Percentiles rank a stretch among this genome's conserved stretches.
Evolutionary conservation across 2,113 vertebrate genomes (phyloP).

Genomic region (Abramis brama): DNA sequence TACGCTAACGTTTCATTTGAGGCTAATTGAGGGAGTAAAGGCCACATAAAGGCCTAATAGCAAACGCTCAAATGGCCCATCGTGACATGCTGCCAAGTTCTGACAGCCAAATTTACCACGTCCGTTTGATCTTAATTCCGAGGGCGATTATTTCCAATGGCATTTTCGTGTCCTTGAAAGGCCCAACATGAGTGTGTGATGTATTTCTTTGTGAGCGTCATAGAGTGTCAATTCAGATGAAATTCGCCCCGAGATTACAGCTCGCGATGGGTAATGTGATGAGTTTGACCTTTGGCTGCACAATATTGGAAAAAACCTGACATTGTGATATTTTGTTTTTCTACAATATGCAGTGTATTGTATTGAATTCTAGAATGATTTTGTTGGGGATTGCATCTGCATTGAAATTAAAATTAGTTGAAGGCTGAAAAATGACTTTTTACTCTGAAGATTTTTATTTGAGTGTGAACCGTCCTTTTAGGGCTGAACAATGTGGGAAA

Average conservation of each 20-base stretch:
- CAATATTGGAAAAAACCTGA: neutral
- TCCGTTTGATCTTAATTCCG: neutral
- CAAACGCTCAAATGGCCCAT: neutral
- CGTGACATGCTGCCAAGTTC: neutral
- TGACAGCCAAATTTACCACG: neutral
- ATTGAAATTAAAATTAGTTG: neutral
- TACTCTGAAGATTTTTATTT: neutral
- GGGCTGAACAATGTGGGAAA: neutral
- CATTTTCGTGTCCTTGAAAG: neutral
- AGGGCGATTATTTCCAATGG: neutral
- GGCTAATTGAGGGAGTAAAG: slow-evolving; percentile 11
- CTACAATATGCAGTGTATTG: neutral
- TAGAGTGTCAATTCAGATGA: neutral
- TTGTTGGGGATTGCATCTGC: neutral
- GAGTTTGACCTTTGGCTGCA: neutral
- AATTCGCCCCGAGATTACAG: neutral
- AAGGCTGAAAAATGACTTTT: neutral
- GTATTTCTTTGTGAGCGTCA: neutral
- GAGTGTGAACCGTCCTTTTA: neutral
- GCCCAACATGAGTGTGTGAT: neutral
- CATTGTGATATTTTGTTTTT: neutral
- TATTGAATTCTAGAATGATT: neutral
- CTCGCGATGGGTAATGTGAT: neutral
- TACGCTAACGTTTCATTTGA: neutral
- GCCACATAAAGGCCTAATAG: slow-evolving; percentile 14